Conservation (phyloP, 2,888 invertebrate genomes). For the Apamea anceps region DNA sequence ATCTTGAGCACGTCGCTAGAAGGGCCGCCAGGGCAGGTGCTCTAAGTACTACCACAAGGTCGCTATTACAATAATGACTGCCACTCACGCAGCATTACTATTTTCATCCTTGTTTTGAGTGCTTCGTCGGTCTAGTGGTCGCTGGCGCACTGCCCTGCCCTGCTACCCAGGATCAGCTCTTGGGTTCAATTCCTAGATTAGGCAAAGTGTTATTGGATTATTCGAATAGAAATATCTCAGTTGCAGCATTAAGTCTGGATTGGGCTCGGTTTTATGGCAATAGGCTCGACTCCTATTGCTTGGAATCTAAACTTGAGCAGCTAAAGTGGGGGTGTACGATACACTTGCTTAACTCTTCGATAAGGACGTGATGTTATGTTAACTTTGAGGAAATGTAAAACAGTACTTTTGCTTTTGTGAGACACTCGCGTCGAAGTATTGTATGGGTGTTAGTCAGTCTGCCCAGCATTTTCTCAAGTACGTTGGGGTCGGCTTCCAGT, state of each 20-base stretch:
- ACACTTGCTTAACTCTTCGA: background rate
- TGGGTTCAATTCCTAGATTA: background rate
- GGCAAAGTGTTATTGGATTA: background rate
- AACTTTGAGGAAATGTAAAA: background rate
- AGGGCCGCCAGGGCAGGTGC: background rate
- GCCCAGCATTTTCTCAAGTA: too few species aligned
- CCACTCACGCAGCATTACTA: background rate
- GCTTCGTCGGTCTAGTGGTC: background rate
- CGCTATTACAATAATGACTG: too few species aligned
- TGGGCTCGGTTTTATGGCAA: background rate
- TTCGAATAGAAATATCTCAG: background rate
- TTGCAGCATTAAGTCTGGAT: background rate
- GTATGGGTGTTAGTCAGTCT: background rate
- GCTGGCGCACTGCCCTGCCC: background rate
- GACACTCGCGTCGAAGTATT: background rate
- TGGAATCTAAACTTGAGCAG: background rate
- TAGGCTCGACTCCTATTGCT: too few species aligned
- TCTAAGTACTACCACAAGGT: background rate
- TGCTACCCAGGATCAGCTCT: background rate
- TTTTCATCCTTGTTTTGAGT: background rate
- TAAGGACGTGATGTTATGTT: background rate
- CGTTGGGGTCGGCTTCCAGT: too few species aligned
- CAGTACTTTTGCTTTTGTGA: background rate
- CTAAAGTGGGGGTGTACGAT: background rate
- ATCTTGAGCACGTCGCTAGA: background rate